A percentile compares a stretch with the other conserved stretches of the same genome.
phyloP scores from a whole-genome alignment of 2,113 vertebrate species.

The Apistogramma diplotaenia region DNA sequence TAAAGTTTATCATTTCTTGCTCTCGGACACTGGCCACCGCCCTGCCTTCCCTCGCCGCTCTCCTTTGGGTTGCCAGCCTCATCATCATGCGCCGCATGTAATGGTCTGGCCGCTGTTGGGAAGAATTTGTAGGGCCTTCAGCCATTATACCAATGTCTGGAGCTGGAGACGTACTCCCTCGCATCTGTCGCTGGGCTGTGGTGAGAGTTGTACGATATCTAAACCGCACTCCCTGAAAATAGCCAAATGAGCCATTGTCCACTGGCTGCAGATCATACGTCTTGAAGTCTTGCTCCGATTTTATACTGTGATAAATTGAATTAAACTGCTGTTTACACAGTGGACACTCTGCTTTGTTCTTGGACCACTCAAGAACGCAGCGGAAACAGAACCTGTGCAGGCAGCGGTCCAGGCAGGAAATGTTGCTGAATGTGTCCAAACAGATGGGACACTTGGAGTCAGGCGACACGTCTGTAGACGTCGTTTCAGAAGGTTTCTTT shows the following conservation, averaged over 20 bases:
- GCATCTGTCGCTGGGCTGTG: conserved; percentile 66
- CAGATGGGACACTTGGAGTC: conserved; percentile 98
- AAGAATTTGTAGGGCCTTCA: conserved; percentile 67
- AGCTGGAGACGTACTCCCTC: conserved; percentile 75
- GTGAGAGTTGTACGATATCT: conserved; percentile 90
- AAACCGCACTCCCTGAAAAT: conserved; percentile 82
- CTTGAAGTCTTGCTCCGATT: conserved; percentile 90
- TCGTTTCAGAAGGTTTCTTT: conserved; percentile 69
- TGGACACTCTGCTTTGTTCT: conserved; percentile 97
- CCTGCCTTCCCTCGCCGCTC: conserved; percentile 79
- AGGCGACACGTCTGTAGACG: conserved; percentile 84
- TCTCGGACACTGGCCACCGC: conserved; percentile 78
- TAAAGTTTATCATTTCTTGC: conserved; percentile 90
- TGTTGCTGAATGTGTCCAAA: conserved; percentile 92
- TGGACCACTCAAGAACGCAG: conserved; percentile 96
- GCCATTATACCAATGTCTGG: conserved; percentile 86
- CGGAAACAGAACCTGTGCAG: conserved; percentile 95
- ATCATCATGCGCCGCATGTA: conserved; percentile 82
- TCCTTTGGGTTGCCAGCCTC: conserved; percentile 79
- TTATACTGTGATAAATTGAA: conserved; percentile 92
- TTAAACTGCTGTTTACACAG: conserved; percentile 94
- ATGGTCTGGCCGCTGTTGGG: conserved; percentile 64
- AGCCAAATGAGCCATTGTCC: conserved; percentile 80
- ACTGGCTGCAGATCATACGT: conserved; percentile 83
- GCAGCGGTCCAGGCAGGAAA: conserved; percentile 88